Base-by-base conservation (phyloP, 2,888 invertebrate species). In the Laspeyria flexula region DNA sequence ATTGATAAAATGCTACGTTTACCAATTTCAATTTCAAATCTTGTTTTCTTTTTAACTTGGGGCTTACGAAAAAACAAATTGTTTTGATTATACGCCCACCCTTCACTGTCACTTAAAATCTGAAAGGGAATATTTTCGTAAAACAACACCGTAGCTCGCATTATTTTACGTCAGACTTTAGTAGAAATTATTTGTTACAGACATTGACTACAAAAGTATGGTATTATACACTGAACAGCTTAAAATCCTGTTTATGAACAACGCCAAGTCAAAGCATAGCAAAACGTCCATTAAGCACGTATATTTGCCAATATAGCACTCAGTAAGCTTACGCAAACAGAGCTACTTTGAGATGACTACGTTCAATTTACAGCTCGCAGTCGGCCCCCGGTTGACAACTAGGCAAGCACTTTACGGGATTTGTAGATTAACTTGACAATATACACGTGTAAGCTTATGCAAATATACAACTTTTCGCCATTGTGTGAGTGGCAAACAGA, bases 311-410 rank as follows among this genome's bases (percentile, higher is more conserved):
- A 38, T 30, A 38, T 23, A 45, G 18, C 34, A 62, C 47, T 49
- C n/a, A 57, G 49, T 60, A 66, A 62, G 49, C 46, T 53, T 64
- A 38, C 35, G 35, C 46, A 57, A 62, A 57, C 37, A 67, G 30
- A 43, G 35, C 44, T 41, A 57, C 49, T 46, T 43, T 43, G 49
- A 45, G 53, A 43, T 57, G 47, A 58, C 47, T 40, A 37, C 44
- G 53, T 30, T 57, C 52, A 63, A 67, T 62, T 52, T 57, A 27
- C 30, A 15, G 39, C 33, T 13, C n/a, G 7, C 25, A 25, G 39
- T 27, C 10, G 38, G 38, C 12, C 27, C 18, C 45, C 12, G 27
- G 25, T 46, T 53, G 38, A 45, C 47, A 35, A 43, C 53, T 50
- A 45, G 46, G 42, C 44, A 53, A 63, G 57, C 44, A 53, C 45